Percentiles rank a stretch among this genome's conserved stretches.
Evolutionary conservation across 2,888 invertebrate genomes (phyloP).

Genomic region (Hylaea fasciaria): DNA sequence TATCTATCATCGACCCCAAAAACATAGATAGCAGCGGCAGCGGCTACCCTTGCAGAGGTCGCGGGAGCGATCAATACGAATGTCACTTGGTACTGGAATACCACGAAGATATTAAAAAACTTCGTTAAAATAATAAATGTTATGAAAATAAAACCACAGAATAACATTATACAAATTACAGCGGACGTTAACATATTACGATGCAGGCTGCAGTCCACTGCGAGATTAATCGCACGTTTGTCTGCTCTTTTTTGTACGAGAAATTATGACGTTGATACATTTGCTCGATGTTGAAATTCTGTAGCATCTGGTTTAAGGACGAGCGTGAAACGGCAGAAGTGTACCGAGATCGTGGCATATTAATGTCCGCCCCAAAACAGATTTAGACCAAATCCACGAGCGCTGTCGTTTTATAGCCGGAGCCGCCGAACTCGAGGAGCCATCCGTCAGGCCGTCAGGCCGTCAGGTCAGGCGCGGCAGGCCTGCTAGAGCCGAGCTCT

Average conservation of each 20-base stretch:
- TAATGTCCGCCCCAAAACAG: slow-evolving; percentile 9
- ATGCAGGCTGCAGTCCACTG: slow-evolving; percentile 1
- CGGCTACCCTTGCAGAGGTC: slow-evolving; percentile 6
- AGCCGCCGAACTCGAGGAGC: slow-evolving; percentile 9
- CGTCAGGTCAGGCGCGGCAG: background rate
- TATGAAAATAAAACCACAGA: slow-evolving; percentile 9
- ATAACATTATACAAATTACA: background rate
- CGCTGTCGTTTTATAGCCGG: slow-evolving; percentile 14
- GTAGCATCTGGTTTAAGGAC: slow-evolving; percentile 14
- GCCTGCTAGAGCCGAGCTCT: background rate
- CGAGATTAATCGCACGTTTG: background rate
- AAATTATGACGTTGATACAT: slow-evolving; percentile 5
- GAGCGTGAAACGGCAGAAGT: slow-evolving; percentile 2
- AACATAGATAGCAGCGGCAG: background rate
- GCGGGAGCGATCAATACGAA: no score
- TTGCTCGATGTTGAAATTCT: slow-evolving; percentile 1
- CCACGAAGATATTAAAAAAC: background rate
- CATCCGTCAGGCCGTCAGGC: no score
- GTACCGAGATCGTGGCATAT: slow-evolving; percentile 2
- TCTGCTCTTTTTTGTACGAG: background rate
- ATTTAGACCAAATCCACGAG: slow-evolving; percentile 25
- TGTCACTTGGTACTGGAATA: background rate
- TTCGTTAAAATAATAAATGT: slow-evolving; percentile 15
- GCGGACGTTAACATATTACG: slow-evolving; percentile 12
- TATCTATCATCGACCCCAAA: background rate